Percentiles rank a stretch among this genome's conserved stretches.
Conservation (phyloP, 2,888 invertebrate species). For the Pasiphila rectangulata region DNA sequence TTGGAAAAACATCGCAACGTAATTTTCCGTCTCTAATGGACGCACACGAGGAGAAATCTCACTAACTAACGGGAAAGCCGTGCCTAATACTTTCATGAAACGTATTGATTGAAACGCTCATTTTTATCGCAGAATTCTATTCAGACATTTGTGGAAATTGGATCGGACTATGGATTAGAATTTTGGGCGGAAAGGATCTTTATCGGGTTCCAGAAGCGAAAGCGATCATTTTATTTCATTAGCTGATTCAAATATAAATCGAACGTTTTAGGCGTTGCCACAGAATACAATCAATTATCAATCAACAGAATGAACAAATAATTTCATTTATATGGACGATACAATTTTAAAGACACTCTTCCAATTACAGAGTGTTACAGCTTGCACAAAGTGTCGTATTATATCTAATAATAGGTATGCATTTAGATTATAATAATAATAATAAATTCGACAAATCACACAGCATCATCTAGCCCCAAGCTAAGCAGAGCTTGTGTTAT, state of each 20-base stretch:
- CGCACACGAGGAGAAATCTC: conserved; percentile 21
- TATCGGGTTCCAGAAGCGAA: background rate
- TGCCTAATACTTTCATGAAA: conserved; percentile 10
- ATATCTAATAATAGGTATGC: no score
- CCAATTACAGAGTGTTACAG: no score
- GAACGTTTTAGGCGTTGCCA: background rate
- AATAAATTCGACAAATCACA: no score
- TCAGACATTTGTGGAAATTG: conserved; percentile 1
- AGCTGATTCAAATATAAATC: background rate
- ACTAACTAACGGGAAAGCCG: conserved; percentile 13
- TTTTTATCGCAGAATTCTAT: conserved; percentile 2
- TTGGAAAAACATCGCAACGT: conserved; percentile 11
- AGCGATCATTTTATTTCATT: background rate
- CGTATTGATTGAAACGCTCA: conserved; percentile 14
- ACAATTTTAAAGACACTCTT: no score
- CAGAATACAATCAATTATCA: no score
- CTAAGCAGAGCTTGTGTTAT: no score
- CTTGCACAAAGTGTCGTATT: no score
- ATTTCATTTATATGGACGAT: no score
- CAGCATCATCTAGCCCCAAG: no score
- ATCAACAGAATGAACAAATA: no score
- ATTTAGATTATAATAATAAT: no score
- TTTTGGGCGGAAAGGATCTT: background rate
- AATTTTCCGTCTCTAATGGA: conserved; percentile 13
- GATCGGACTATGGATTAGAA: background rate